These are phyloP conservation scores for rat (Rattus norvegicus) DNA, from an alignment of 2,113 vertebrate genomes.

Conservation along the genomic window DNA sequence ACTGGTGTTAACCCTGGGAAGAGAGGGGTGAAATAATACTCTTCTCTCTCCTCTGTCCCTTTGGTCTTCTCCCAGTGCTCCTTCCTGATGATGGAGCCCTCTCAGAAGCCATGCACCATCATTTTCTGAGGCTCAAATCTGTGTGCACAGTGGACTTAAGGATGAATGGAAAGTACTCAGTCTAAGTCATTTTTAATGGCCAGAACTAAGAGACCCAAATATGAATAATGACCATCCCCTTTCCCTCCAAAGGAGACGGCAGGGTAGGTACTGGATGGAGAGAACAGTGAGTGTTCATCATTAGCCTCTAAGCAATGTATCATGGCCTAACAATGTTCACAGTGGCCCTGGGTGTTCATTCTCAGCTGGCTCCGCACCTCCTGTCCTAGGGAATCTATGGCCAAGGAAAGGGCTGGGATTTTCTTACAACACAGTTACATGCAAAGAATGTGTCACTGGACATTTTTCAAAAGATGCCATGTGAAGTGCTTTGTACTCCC, in stretches of 20 bases:
- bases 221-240: not conserved
- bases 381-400: not conserved
- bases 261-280: not conserved
- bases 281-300: not conserved
- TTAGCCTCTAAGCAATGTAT: not conserved
- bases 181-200: not conserved
- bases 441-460: not conserved
- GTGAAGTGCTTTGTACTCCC: not conserved
- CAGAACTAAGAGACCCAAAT: not conserved
- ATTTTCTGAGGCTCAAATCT: not conserved
- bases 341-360: too few species aligned
- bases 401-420: not conserved
- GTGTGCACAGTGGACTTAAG: not conserved
- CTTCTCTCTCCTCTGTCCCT: not conserved
- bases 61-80: rapidly evolving
- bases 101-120: not conserved
- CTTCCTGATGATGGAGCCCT: not conserved
- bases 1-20: not conserved
- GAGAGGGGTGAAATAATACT: not conserved
- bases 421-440: not conserved
- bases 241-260: not conserved
- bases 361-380: too few species aligned
- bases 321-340: not conserved
- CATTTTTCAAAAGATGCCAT: not conserved
- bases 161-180: not conserved